phyloP scores from a whole-genome alignment of 1,140 invertebrate species.

The Gryon sp. region DNA sequence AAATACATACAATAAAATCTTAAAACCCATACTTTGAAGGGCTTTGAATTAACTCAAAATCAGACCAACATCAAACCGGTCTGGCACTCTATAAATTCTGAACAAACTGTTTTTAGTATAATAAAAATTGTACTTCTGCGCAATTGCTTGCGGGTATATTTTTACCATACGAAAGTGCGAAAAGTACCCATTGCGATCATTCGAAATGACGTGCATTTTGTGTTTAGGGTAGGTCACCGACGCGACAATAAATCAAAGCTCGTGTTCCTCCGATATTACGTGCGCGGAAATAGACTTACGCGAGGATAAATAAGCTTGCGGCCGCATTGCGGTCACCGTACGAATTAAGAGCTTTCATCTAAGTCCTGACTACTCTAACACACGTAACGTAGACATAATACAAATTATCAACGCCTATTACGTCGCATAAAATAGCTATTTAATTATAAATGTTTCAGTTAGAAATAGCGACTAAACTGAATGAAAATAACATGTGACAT shows the following conservation, averaged over 20 bases:
- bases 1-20: no score
- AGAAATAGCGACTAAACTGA: no score
- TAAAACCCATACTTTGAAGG: no score
- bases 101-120: constrained; percentile 26
- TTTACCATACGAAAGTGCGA: constrained; percentile 9
- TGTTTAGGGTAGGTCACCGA: constrained; percentile 63
- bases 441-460: constrained; percentile 19
- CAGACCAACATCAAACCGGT: no score
- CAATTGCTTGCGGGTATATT: constrained; percentile 5
- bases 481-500: no score
- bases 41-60: no score
- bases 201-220: constrained; percentile 30
- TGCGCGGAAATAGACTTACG: constrained; percentile 66
- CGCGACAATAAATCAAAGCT: constrained; percentile 67
- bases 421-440: constrained; percentile 1
- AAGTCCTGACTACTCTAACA: constrained; percentile 5
- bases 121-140: constrained; percentile 24
- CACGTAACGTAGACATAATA: constrained; percentile 11
- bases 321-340: constrained; percentile 46
- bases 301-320: constrained; percentile 66
- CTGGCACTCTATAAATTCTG: no score
- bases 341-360: constrained; percentile 34
- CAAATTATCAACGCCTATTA: constrained; percentile 11
- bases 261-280: constrained; percentile 62
- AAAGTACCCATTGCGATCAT: constrained; percentile 9